phyloP scores from a whole-genome alignment of 2,797 vertebrate species.

The Lagorchestes hirsutus region DNA sequence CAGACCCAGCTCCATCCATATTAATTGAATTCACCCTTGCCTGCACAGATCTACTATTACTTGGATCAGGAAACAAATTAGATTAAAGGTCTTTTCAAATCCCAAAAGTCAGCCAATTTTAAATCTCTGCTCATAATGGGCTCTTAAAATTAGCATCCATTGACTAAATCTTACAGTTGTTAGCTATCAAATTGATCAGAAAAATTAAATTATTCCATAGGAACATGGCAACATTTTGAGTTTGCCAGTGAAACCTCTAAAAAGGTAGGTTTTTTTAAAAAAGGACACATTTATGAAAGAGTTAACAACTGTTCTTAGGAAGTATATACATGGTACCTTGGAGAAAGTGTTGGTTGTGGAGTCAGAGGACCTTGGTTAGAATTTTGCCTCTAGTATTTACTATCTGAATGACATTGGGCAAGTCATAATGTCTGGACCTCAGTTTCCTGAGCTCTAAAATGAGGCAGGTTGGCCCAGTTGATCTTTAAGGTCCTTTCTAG shows the following conservation, averaged over 20 bases:
- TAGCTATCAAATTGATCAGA: background rate
- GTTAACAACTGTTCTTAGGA: background rate
- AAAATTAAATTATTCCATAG: background rate
- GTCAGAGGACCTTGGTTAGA: background rate
- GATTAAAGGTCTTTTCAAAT: background rate
- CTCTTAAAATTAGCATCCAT: background rate
- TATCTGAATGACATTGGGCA: background rate
- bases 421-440: background rate
- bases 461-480: background rate
- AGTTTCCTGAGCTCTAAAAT: background rate
- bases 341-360: background rate
- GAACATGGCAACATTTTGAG: background rate
- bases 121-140: background rate
- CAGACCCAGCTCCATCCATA: background rate
- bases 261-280: background rate
- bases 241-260: background rate
- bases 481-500: background rate
- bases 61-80: background rate
- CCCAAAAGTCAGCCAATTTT: background rate
- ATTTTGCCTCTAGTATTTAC: background rate
- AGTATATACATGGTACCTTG: background rate
- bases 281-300: background rate
- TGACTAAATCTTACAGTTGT: background rate
- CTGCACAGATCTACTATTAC: background rate
- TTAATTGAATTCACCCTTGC: background rate